Evolutionary conservation across 2,113 vertebrate genomes (phyloP).

Genomic region (Oreochromis tanganicae): DNA sequence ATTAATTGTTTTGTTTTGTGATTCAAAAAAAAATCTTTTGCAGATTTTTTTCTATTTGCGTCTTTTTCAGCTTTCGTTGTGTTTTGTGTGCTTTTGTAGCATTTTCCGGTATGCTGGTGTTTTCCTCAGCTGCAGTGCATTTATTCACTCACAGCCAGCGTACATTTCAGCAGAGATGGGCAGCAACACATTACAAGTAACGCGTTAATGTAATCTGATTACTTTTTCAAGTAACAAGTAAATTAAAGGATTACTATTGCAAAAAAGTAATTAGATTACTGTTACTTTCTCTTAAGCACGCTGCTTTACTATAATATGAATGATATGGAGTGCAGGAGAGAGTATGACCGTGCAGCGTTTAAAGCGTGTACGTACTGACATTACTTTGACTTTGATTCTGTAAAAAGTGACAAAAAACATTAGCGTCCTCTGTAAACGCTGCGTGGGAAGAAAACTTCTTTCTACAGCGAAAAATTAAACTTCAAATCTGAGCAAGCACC

Average conservation of each 20-base stretch:
- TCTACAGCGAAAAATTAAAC: neutral
- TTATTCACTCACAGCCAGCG: neutral
- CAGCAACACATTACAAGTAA: neutral
- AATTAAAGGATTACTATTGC: neutral
- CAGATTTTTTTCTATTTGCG: neutral
- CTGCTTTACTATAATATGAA: neutral
- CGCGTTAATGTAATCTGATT: neutral
- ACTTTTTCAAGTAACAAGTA: neutral
- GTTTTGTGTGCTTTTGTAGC: neutral
- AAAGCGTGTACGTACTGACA: neutral
- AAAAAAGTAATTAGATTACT: neutral
- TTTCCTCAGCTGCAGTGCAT: neutral
- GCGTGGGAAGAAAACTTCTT: neutral
- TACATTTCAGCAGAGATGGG: neutral
- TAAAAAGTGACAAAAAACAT: neutral
- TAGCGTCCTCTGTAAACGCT: neutral
- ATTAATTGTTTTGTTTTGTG: neutral
- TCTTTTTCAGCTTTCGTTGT: neutral
- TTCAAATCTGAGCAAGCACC: neutral
- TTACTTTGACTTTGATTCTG: neutral
- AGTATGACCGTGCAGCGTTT: neutral
- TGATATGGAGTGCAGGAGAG: neutral
- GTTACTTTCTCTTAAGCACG: neutral
- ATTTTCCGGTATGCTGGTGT: neutral
- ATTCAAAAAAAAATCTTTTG: rapidly evolving